phyloP scores from a whole-genome alignment of 1,140 invertebrate genomes.

The Rhopalosiphum padi region DNA sequence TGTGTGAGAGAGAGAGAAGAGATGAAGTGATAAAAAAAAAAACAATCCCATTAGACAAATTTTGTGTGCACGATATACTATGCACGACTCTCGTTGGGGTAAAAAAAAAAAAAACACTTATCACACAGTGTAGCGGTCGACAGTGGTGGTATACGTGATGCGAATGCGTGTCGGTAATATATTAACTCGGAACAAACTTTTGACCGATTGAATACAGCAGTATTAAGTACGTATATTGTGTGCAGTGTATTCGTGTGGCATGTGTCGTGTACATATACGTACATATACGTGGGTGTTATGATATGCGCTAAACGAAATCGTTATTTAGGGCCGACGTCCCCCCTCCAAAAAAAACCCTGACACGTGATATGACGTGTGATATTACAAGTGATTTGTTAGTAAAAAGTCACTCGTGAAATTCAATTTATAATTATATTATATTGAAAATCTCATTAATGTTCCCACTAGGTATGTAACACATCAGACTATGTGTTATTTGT shows the following conservation, averaged over 20 bases:
- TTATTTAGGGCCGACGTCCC: background rate
- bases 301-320: background rate
- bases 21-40: background rate
- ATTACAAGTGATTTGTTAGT: no score
- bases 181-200: constrained; percentile 6
- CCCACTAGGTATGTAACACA: no score
- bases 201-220: background rate
- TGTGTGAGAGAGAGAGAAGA: no score
- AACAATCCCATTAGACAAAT: constrained; percentile 36
- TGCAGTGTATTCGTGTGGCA: background rate
- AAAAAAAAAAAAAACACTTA: constrained; percentile 4
- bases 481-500: no score
- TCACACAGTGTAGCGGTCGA: background rate
- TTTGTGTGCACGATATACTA: background rate
- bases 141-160: background rate
- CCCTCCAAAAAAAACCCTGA: no score
- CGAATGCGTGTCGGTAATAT: constrained; percentile 8
- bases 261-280: background rate
- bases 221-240: background rate
- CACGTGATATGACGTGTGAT: no score
- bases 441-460: no score
- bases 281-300: background rate
- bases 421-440: no score
- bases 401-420: no score
- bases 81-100: background rate